Conservation (phyloP, 2,888 invertebrate species). For the Diarsia mendica region DNA sequence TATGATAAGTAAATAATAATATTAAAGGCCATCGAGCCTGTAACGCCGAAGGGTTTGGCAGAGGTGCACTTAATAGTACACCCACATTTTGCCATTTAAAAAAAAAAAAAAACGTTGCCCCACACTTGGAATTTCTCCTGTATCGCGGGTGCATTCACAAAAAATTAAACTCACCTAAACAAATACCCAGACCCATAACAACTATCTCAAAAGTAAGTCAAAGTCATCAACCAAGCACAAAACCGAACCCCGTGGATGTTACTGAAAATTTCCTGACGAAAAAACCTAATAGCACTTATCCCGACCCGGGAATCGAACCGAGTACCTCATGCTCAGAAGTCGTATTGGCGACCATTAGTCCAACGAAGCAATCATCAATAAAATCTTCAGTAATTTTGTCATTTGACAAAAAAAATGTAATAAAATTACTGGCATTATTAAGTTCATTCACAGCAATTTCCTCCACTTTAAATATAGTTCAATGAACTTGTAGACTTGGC, state of each 20-base stretch:
- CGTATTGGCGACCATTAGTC: too few species aligned
- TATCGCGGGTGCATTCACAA: too few species aligned
- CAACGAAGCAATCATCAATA: not conserved
- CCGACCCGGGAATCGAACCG: not conserved
- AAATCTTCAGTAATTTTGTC: not conserved
- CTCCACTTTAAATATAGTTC: not conserved
- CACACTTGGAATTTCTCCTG: too few species aligned
- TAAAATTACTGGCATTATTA: not conserved
- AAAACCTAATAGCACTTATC: not conserved
- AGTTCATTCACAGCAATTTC: not conserved
- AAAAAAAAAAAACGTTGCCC: too few species aligned
- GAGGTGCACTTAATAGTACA: not conserved
- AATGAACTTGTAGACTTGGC: conserved; percentile 17
- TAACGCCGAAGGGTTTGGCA: not conserved
- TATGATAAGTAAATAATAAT: too few species aligned
- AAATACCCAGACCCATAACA: too few species aligned
- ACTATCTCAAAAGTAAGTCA: too few species aligned
- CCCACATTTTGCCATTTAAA: not conserved
- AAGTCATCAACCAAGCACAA: too few species aligned
- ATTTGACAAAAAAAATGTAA: not conserved
- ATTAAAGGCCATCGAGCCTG: not conserved
- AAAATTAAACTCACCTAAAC: too few species aligned
- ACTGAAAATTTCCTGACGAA: not conserved
- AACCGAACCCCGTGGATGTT: not conserved
- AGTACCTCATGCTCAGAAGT: too few species aligned